Base-by-base conservation (phyloP, 2,888 invertebrate genomes). In the Seira sanloemensis region DNA sequence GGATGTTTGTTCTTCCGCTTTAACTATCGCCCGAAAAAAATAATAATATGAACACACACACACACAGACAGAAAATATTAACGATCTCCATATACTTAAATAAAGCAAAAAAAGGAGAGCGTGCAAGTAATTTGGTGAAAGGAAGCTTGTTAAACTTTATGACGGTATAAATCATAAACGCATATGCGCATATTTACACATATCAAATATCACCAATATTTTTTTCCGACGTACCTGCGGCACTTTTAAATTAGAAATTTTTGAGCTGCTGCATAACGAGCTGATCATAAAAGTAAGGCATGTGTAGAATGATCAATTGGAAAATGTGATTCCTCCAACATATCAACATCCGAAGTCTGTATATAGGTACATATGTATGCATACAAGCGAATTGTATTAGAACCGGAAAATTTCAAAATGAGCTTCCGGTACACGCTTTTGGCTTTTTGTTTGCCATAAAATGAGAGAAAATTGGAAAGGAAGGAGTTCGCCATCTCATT, bases 211-310 rank as follows among this genome's bases (percentile, higher is more conserved):
- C 67, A 67, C 26, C 27, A 68, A 7, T 72, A 54, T 58, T 25
- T 72, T 69, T 71, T 25, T 27, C 26, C 12, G 16, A 24, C 24
- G 46, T 78, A 78, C 78, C 72, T 72, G 66, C 72, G 78, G 78
- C 65, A 65, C 62, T 25, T 72, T 78, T 21, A 78, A 72, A 78
- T 78, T 69, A 65, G 72, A 66, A 78, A 72, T 72, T 78, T 72
- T 23, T 71, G 65, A 16, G 4, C 21, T 65, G 16, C 50, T 50
- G 12, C 50, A 50, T 50, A 50, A 2, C 2, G 16, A 50, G 12
- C n/a, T 50, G 16, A 16, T n/a, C n/a, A n/a, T n/a, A n/a, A n/a
- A n/a, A n/a, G n/a, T 50, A 12, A 2, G 50, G n/a, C n/a, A 50
- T 16, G 50, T 50, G 50, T 2, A 50, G 50, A 12, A 50, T 50